A percentile compares a stretch with the other conserved stretches of the same genome.
Conservation (phyloP, 2,888 invertebrate species). For the Drosophila pullipes region DNA sequence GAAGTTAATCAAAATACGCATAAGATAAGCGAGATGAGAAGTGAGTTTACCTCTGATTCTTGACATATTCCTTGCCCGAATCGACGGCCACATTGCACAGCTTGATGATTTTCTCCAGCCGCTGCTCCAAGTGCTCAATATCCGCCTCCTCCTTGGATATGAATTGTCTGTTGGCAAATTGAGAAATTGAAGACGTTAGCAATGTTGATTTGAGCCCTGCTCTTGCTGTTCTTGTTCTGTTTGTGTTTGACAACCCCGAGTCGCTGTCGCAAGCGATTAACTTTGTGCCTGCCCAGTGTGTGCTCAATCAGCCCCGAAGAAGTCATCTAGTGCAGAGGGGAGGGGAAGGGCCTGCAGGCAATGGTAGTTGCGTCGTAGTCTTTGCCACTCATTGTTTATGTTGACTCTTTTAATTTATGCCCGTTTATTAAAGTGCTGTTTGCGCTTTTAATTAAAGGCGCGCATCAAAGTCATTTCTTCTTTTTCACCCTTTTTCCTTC, state of each 20-base stretch:
- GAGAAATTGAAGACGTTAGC: slow-evolving; percentile 53
- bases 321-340: slow-evolving; percentile 7
- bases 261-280: slow-evolving; percentile 53
- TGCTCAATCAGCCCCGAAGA: slow-evolving; percentile 43
- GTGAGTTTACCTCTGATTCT: slow-evolving; percentile 92
- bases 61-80: slow-evolving; percentile 95
- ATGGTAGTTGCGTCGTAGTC: slow-evolving; percentile 27
- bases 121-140: slow-evolving; percentile 94
- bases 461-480: slow-evolving; percentile 2
- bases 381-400: slow-evolving; percentile 48
- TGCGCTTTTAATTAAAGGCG: slow-evolving; percentile 56
- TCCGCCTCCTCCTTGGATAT: slow-evolving; percentile 94
- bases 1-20: slow-evolving; percentile 15
- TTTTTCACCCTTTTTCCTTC: too few relatives aligned
- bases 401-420: slow-evolving; percentile 70
- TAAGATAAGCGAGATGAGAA: slow-evolving; percentile 1
- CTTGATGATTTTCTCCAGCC: slow-evolving; percentile 96
- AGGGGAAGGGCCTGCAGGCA: not conserved
- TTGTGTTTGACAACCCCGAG: slow-evolving; percentile 19
- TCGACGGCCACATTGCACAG: slow-evolving; percentile 96
- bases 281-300: slow-evolving; percentile 32
- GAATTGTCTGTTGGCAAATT: slow-evolving; percentile 88
- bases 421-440: slow-evolving; percentile 56
- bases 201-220: slow-evolving; percentile 14
- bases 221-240: not conserved